phyloP scores from a whole-genome alignment of 2,113 vertebrate species.

The Scatophagus argus region DNA sequence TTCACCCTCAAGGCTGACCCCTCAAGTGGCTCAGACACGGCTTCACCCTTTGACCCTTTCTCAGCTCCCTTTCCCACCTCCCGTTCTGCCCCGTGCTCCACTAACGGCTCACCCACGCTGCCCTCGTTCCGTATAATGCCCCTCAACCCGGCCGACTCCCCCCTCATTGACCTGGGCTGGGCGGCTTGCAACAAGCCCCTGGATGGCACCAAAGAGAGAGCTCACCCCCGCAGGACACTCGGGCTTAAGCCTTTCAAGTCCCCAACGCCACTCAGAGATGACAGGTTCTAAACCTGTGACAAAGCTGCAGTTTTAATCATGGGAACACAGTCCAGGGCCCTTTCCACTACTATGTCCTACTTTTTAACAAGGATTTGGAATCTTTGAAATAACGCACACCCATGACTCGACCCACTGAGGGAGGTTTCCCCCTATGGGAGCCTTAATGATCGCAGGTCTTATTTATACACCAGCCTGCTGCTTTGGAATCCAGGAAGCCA shows the following conservation, averaged over 20 bases:
- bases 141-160: slow-evolving; percentile 77
- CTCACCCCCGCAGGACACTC: slow-evolving; percentile 74
- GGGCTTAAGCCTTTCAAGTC: slow-evolving; percentile 85
- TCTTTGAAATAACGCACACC: slow-evolving; percentile 13
- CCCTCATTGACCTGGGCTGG: slow-evolving; percentile 82
- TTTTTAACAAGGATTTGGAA: slow-evolving; percentile 26
- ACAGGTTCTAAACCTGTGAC: slow-evolving; percentile 76
- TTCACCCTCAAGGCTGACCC: slow-evolving; percentile 81
- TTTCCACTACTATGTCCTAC: slow-evolving; percentile 36
- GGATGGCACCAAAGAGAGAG: slow-evolving; percentile 81
- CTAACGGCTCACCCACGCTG: slow-evolving; percentile 84
- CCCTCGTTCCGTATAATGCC: slow-evolving; percentile 76
- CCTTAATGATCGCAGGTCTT: slow-evolving; percentile 31
- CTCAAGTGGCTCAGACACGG: slow-evolving; percentile 37
- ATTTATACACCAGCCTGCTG: slow-evolving; percentile 43
- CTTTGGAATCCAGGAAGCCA: slow-evolving; percentile 57
- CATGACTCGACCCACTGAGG: slow-evolving; percentile 18
- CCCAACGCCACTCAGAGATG: slow-evolving; percentile 77
- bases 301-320: background rate
- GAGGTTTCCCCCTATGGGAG: slow-evolving; percentile 20
- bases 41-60: slow-evolving; percentile 82
- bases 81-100: slow-evolving; percentile 83
- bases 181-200: slow-evolving; percentile 64
- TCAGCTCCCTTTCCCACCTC: slow-evolving; percentile 81
- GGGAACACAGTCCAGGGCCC: slow-evolving; percentile 18